Base-by-base conservation (phyloP, 2,113 vertebrate species). In the Perca fluviatilis region DNA sequence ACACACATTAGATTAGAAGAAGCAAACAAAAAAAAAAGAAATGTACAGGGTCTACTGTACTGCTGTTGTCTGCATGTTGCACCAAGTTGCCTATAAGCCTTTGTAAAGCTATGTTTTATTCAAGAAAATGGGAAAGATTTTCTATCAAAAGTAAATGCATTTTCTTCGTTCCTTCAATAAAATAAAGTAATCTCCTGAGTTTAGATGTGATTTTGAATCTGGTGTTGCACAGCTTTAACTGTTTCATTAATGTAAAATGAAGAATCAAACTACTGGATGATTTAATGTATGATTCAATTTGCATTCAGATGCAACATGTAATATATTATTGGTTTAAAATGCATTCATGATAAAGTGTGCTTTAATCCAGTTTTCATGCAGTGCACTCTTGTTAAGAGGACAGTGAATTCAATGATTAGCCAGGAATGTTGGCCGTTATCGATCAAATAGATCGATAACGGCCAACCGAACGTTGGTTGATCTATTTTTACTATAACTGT, bases 81-180 rank as follows among this genome's bases (percentile, higher is more conserved):
- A 66, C 72, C 8, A 3, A 21, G 15, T 60, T 64, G 65, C 83
- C 63, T 68, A 68, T 80, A 56, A 53, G 77, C 79, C 76, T 79
- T 76, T 74, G 60, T 71, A 74, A 50, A 68, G 16, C 33, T 36
- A 89, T 91, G 51, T 77, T 92, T 94, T 84, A 92, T 93, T 93
- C 62, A 93, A 62, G 33, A 30, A 66, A 10, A 74, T 18, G 21
- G 19, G 67, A 82, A 74, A 77, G 67, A 86, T 86, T 92, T 93
- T 84, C 69, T 87, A 90, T 92, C 75, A 89, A 86, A 91, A 85
- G 89, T 88, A 86, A 79, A 89, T 91, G 33, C 70, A 75, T 86
- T 86, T 67, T 13, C 74, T 61, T 61, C 15, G 0, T 60, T 73
- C 18, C 23, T 79, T 93, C 61, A 90, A 87, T 93, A 80, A 94